These are phyloP conservation scores for Picus viridis DNA, from an alignment of 2,797 vertebrate species.

Conservation along the genomic window DNA sequence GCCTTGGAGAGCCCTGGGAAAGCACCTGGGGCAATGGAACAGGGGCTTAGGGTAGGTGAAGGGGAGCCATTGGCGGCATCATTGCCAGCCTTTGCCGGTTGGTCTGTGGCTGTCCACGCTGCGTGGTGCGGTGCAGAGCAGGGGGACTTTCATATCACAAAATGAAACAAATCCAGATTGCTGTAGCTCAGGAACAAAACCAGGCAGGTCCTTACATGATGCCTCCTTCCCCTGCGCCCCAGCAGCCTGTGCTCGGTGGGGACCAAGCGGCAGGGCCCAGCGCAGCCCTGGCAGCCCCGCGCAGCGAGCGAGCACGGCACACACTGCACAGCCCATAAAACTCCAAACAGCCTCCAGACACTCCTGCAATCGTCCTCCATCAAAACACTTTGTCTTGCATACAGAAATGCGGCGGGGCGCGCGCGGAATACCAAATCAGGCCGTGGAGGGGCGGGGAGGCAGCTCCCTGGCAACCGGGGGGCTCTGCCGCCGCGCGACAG, in stretches of 20 bases:
- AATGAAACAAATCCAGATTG: not conserved
- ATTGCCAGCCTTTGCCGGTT: not conserved
- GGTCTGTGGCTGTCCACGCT: not conserved
- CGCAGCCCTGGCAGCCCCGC: conserved; percentile 90
- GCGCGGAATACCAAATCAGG: conserved; percentile 98
- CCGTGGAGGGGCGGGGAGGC: conserved; percentile 94
- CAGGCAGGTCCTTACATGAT: conserved; percentile 40
- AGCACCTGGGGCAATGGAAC: not conserved
- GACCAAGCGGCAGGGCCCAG: conserved; percentile 88
- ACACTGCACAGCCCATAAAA: conserved; percentile 97
- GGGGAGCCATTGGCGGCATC: not conserved
- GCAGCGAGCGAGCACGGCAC: conserved; percentile 59
- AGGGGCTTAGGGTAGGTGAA: not conserved
- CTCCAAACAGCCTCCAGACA: conserved; percentile 98
- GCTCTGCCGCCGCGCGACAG: conserved; percentile 91
- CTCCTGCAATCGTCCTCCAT: conserved; percentile 98
- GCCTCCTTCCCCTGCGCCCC: conserved; percentile 55
- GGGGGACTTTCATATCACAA: not conserved
- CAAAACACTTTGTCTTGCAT: conserved; percentile 99
- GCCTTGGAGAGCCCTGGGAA: not conserved
- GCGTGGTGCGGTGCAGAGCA: not conserved
- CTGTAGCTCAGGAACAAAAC: not conserved
- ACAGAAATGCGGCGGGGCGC: conserved; percentile 97
- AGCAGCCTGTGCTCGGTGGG: conserved; percentile 70
- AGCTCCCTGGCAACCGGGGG: conserved; percentile 96